Base-by-base conservation (phyloP, 2,113 vertebrate genomes). In the Bombycilla garrulus region DNA sequence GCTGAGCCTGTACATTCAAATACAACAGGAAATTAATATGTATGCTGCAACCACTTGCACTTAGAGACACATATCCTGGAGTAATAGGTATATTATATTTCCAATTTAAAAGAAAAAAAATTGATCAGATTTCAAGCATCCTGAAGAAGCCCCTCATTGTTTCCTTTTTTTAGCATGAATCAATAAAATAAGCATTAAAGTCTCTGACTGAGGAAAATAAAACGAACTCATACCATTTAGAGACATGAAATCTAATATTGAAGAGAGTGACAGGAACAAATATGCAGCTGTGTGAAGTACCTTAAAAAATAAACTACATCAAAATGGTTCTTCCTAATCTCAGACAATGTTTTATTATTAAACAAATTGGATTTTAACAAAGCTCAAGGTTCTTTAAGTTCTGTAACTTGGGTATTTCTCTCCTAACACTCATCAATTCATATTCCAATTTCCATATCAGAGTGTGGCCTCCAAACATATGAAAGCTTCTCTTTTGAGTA, bases 131-230 rank as follows among this genome's bases (percentile, higher is more conserved):
- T 96, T 93, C 92, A 95, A 90, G 85, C 73, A 94, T 88, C 81
- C 85, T 95, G 93, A 93, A 95, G 85, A 96, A 92, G 82, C 67
- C 48, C 90, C 94, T 95, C 92, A 90, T 71, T 64, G 45, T 89
- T 93, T 51, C 71, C 69, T 42, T 89, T 85, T 96, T 91, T 96
- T 69, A 82, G 42, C 35, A 54, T 67, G 54, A 96, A 95, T 97
- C 96, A 96, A 96, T 97, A 96, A 94, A 86, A 94, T 50, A 86
- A 92, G 91, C 80, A 90, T 95, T 92, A 96, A 97, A 94, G 93
- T 69, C 82, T 88, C 88, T 96, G 92, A 95, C 93, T 93, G 91
- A 94, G 69, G 87, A 95, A 97, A 95, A 97, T 92, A 96, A 96
- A 96, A 93, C 4, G 2, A 95, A 66, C 84, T 90, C 47, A 54